phyloP scores from a whole-genome alignment of 1,140 invertebrate genomes.

The Drosophila pallidifrons region DNA sequence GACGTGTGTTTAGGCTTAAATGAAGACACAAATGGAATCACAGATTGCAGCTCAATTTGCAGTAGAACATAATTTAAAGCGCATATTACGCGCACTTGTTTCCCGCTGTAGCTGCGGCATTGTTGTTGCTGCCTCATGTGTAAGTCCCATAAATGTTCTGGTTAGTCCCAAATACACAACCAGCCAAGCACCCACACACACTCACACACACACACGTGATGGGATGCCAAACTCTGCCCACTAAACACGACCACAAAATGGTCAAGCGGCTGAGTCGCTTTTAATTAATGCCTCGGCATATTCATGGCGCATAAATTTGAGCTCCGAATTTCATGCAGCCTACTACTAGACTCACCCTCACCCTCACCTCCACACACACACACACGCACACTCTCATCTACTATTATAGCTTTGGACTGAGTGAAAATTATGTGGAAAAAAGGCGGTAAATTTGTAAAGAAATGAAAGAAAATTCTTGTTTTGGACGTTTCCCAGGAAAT shows the following conservation, averaged over 20 bases:
- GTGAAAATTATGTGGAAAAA: constrained; percentile 37
- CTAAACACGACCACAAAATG: constrained; percentile 60
- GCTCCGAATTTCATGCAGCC: constrained; percentile 37
- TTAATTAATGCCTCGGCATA: constrained; percentile 72
- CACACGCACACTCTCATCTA: constrained; percentile 1
- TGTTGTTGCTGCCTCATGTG: constrained; percentile 44
- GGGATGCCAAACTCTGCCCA: constrained; percentile 10
- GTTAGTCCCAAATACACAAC: constrained; percentile 20
- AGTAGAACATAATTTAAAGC: constrained; percentile 47
- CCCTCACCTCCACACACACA: background rate
- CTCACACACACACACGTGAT: background rate
- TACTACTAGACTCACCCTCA: background rate
- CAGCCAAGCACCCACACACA: background rate
- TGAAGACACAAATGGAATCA: constrained; percentile 17
- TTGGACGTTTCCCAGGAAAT: constrained; percentile 8
- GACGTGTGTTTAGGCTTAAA: constrained; percentile 1
- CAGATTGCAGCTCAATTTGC: constrained; percentile 44
- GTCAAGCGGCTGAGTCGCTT: constrained; percentile 64
- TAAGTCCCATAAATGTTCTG: constrained; percentile 63
- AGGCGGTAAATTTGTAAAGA: constrained; percentile 18
- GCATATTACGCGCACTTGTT: constrained; percentile 59
- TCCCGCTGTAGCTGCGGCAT: constrained; percentile 11
- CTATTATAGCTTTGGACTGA: constrained; percentile 25
- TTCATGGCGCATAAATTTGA: constrained; percentile 69
- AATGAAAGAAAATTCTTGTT: constrained; percentile 28